phyloP scores from a whole-genome alignment of 1,140 invertebrate genomes.

The Ips nitidus region DNA sequence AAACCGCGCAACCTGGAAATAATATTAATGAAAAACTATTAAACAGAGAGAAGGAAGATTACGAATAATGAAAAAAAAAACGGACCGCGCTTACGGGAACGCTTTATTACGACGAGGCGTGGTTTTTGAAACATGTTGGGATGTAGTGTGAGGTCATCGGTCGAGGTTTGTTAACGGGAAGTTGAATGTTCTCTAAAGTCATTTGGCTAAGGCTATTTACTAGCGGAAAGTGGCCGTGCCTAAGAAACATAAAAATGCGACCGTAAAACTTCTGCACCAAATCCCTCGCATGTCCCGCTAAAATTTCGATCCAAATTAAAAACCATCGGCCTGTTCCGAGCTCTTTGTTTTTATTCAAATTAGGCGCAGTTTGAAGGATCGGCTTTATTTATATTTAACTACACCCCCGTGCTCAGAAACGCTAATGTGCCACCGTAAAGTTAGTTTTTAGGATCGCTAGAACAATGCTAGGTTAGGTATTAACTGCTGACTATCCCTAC shows the following conservation, averaged over 20 bases:
- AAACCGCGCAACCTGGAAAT: constrained; percentile 11
- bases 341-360: constrained; percentile 19
- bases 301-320: not conserved
- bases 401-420: not conserved
- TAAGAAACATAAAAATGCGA: constrained; percentile 18
- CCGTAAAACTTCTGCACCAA: constrained; percentile 7
- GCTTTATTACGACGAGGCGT: constrained; percentile 2
- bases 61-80: constrained; percentile 3
- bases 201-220: constrained; percentile 24
- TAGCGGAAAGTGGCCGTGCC: constrained; percentile 11
- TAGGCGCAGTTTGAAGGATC: not conserved
- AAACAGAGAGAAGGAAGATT: constrained; percentile 15
- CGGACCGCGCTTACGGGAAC: not conserved
- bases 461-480: too few species aligned
- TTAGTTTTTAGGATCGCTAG: too few species aligned
- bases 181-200: constrained; percentile 22
- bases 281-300: constrained; percentile 12
- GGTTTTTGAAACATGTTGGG: constrained; percentile 11
- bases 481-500: too few species aligned
- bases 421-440: too few species aligned
- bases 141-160: constrained; percentile 25
- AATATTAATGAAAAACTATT: constrained; percentile 18
- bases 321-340: not conserved
- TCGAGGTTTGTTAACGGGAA: constrained; percentile 25
- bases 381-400: constrained; percentile 1